These are phyloP conservation scores for Cheilosia soror DNA, from an alignment of 2,888 invertebrate genomes.

Conservation along the genomic window DNA sequence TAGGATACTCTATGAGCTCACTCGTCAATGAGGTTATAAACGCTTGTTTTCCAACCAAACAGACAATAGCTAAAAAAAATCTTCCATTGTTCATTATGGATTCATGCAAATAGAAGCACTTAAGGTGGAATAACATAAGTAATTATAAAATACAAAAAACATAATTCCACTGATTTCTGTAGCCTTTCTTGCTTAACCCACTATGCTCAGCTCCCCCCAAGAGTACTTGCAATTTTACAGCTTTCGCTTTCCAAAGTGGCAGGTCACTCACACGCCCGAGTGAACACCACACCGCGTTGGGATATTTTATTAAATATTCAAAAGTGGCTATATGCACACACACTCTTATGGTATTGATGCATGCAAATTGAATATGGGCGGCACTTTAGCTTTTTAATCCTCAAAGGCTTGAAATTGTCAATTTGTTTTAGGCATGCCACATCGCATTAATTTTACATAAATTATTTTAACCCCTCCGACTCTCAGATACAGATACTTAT, in stretches of 20 bases:
- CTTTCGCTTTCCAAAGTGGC: slow-evolving; percentile 9
- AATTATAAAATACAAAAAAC: too few species aligned
- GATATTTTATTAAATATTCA: slow-evolving; percentile 66
- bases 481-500: not conserved
- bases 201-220: not conserved
- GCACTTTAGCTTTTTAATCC: slow-evolving; percentile 71
- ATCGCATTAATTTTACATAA: slow-evolving; percentile 68
- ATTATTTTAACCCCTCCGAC: slow-evolving; percentile 30
- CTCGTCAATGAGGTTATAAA: too few species aligned
- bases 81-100: too few species aligned
- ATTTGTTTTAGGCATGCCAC: slow-evolving; percentile 67
- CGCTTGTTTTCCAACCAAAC: too few species aligned
- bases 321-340: slow-evolving; percentile 34
- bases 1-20: too few species aligned
- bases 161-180: not conserved
- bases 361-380: slow-evolving; percentile 67
- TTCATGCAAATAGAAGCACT: too few species aligned
- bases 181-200: not conserved
- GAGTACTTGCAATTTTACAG: slow-evolving; percentile 30
- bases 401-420: slow-evolving; percentile 73
- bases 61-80: too few species aligned
- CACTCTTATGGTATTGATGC: slow-evolving; percentile 62
- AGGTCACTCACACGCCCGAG: slow-evolving; percentile 4
- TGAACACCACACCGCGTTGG: slow-evolving; percentile 13
- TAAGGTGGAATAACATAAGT: too few species aligned